Evolutionary conservation across 2,113 vertebrate genomes (phyloP).

Genomic region (Dicrurus megarhynchus): DNA sequence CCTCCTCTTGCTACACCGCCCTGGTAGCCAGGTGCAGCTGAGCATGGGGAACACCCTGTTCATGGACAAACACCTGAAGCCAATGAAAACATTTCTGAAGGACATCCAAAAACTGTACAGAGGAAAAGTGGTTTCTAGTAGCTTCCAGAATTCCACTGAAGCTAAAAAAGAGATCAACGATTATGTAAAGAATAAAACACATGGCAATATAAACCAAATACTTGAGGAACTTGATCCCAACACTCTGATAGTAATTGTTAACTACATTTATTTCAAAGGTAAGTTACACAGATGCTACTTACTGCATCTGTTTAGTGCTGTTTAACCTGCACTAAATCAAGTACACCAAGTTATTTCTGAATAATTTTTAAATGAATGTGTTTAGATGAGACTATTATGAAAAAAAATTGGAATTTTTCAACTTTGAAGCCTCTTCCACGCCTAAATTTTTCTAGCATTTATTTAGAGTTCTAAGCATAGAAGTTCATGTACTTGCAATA

Average conservation of each 20-base stretch:
- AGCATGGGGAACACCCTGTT: constrained; percentile 75
- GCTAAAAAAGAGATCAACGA: constrained; percentile 72
- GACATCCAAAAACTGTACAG: constrained; percentile 63
- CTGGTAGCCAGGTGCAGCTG: constrained; percentile 66
- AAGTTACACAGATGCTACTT: not conserved
- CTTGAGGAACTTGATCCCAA: constrained; percentile 65
- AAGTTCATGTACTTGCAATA: not conserved
- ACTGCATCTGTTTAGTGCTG: not conserved
- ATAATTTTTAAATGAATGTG: not conserved
- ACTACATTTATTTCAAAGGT: constrained; percentile 85
- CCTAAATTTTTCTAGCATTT: not conserved
- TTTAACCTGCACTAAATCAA: not conserved
- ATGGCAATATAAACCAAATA: constrained; percentile 67
- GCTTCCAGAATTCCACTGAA: constrained; percentile 70
- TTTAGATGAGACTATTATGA: not conserved
- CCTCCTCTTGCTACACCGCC: constrained; percentile 65
- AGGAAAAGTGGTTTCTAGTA: constrained; percentile 59
- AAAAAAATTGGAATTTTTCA: not conserved
- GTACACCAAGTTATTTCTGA: not conserved
- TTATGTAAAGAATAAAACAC: constrained; percentile 73
- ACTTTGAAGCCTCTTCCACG: not conserved
- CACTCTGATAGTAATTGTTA: constrained; percentile 76
- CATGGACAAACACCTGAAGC: constrained; percentile 65
- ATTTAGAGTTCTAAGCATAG: not conserved
- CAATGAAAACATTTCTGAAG: constrained; percentile 65